Base-by-base conservation (phyloP, 2,888 invertebrate species). In the Steinernema scapterisci region DNA sequence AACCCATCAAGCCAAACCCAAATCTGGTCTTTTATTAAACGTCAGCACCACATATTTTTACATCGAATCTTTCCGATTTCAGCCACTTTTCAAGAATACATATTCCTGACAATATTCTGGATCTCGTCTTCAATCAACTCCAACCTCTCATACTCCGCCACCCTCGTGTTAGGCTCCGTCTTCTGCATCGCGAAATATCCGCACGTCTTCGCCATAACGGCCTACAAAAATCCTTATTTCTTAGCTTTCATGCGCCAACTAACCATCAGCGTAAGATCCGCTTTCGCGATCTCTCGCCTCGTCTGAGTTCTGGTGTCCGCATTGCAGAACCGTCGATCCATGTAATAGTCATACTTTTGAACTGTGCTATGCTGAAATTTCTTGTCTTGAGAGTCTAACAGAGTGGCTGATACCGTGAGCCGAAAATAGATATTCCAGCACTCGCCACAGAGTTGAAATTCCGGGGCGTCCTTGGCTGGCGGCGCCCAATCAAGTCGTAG, bases 1-100 rank as follows among this genome's bases (percentile, higher is more conserved):
- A n/a, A n/a, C 38, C 38, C 5, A 38, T 38, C 38, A 38, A 38
- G 38, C 3, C 38, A 88, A 92, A 89, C 73, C 88, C 90, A 6
- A 86, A 87, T 38, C 38, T 38, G 38, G 38, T 38, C 38, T 38
- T 38, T 38, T 38, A 38, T 38, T 38, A 38, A 38, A 3, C 38
- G 5, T 6, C 9, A 38, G 9, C 5, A 38, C 9, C 38, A 38
- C 38, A 38, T n/a, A n/a, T n/a, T n/a, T n/a, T n/a, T n/a, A n/a
- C n/a, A n/a, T n/a, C n/a, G n/a, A n/a, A n/a, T n/a, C n/a, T n/a
- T n/a, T n/a, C n/a, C n/a, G n/a, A n/a, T n/a, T n/a, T n/a, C n/a
- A n/a, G 9, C 38, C 38, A 38, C 38, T 3, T 3, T 38, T 38
- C n/a, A 38, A 9, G 38, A 38, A 9, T 38, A 38, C 38, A 38